Evolutionary conservation across 30 jellyfish, hydroid and myxozoan species (phyloP).

Genomic region (Rhopilema esculentum): DNA sequence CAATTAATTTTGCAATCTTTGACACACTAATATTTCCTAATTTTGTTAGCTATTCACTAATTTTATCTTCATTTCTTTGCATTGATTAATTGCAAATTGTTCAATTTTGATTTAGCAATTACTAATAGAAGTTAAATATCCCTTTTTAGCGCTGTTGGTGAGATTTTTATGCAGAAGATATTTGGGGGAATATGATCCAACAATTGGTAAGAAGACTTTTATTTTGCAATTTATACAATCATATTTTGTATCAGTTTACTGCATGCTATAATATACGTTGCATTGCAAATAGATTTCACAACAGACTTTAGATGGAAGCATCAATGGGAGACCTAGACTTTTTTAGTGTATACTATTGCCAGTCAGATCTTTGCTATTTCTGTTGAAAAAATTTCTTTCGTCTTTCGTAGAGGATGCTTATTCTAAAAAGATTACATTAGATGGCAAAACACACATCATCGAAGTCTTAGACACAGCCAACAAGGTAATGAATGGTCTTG

Average conservation of each 20-base stretch:
- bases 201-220: constrained; percentile 48
- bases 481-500: constrained; percentile 17
- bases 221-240: background rate
- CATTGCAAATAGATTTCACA: no score
- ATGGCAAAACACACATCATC: constrained; percentile 56
- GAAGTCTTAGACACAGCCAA: constrained; percentile 80
- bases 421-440: constrained; percentile 61
- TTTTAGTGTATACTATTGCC: no score
- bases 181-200: constrained; percentile 81
- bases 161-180: constrained; percentile 67
- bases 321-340: no score
- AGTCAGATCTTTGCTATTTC: no score
- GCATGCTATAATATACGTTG: background rate
- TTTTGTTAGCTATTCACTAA: no score
- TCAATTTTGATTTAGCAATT: no score
- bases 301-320: no score
- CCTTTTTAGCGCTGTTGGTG: constrained; percentile 66
- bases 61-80: background rate
- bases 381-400: background rate
- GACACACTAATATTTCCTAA: background rate
- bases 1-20: background rate
- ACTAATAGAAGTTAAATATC: no score
- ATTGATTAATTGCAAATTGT: background rate
- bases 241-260: no score
- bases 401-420: constrained; percentile 62